Evolutionary conservation across 1,140 invertebrate genomes (phyloP), one percentile per base, ranked within the genome.

Genomic region (Ceratosolen solmsi): DNA sequence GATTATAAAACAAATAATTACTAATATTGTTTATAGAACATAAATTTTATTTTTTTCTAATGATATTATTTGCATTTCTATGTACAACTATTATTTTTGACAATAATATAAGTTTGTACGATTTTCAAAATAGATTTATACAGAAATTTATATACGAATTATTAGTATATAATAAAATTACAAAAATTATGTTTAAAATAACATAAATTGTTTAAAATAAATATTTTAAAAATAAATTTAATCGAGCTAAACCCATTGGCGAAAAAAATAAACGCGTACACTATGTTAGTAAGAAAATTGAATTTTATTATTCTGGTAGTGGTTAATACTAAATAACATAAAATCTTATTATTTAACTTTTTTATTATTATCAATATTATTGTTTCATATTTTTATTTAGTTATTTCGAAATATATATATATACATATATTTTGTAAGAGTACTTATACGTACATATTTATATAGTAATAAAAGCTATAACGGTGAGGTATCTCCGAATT

Each of bases 301-400:
- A 90, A 86, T 89, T 90, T 90, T 91, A 88, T 89, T 90, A 86
- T 85, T 89, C 88, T 88, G 87, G 76, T 84, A 88, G 82, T 88
- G 86, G 84, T 90, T 90, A 90, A 85, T 90, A 91, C 90, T 91
- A 90, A 91, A 91, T 91, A 91, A 90, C 90, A 90, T 90, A 90
- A 90, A 90, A 87, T 87, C 87, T 87, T 90, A 88, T 87, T 79
- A 87, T 87, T 84, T 83, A 80, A 84, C 79, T 89, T 87, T 87
- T 87, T 88, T 88, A 88, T 88, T 89, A 88, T 79, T 89, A 85
- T 84, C 87, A 88, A 85, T 87, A 85, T 87, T 85, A 87, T 84
- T 87, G 86, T 85, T 83, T 71, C 54, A 17, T 86, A 84, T 86
- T 84, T 84, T 85, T 85, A 88, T 86, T 84, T 25, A 58, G 51